phyloP scores from a whole-genome alignment of 2,113 vertebrate genomes.

The Pseudolaguvia tuberculata region DNA sequence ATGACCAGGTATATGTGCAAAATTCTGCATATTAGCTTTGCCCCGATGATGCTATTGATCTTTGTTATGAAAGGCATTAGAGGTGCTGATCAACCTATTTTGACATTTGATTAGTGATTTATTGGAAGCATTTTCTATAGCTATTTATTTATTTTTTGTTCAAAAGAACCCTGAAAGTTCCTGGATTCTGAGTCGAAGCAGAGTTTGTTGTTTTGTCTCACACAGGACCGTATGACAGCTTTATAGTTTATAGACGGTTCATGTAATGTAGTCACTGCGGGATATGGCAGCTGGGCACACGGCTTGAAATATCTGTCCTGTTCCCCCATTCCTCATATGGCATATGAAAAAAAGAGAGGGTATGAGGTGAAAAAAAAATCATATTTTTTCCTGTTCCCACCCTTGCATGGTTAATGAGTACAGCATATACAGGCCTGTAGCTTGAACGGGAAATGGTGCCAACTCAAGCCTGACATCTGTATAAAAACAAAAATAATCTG shows the following conservation, averaged over 20 bases:
- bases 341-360: constrained; percentile 23
- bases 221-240: constrained; percentile 42
- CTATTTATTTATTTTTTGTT: neutral
- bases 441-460: constrained; percentile 70
- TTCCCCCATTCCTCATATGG: constrained; percentile 31
- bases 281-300: constrained; percentile 52
- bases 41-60: constrained; percentile 67
- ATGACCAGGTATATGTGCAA: constrained; percentile 60
- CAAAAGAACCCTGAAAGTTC: neutral
- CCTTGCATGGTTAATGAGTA: constrained; percentile 43
- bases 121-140: constrained; percentile 14
- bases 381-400: constrained; percentile 36
- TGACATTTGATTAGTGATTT: neutral
- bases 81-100: constrained; percentile 36
- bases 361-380: constrained; percentile 22
- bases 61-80: constrained; percentile 50
- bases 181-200: neutral
- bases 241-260: constrained; percentile 43
- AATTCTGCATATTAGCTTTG: constrained; percentile 64
- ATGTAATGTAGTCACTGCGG: constrained; percentile 55
- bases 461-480: constrained; percentile 76
- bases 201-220: neutral
- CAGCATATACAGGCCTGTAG: constrained; percentile 54
- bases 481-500: constrained; percentile 87
- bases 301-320: constrained; percentile 64